These are phyloP conservation scores for Brachyopa scutellaris DNA, from an alignment of 2,888 invertebrate species.

Conservation along the genomic window DNA sequence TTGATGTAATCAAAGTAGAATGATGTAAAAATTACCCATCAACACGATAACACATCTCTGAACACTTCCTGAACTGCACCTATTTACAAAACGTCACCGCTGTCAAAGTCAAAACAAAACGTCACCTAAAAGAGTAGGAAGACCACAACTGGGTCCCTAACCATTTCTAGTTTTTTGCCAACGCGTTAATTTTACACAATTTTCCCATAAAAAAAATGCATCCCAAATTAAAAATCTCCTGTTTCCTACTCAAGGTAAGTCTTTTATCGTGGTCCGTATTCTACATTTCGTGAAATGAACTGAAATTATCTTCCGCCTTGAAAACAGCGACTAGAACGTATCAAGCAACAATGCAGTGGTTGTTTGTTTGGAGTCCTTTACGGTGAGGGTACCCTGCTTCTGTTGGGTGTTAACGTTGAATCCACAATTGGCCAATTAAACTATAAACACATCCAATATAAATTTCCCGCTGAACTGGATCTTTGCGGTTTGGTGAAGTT, in stretches of 20 bases:
- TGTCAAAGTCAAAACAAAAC: slow-evolving; percentile 69
- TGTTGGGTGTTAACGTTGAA: slow-evolving; percentile 87
- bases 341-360: slow-evolving; percentile 86
- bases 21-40: too few relatives aligned
- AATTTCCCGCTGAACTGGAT: slow-evolving; percentile 90
- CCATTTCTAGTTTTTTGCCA: slow-evolving; percentile 61
- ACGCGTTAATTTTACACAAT: slow-evolving; percentile 58
- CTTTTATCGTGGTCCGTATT: not conserved
- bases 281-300: slow-evolving; percentile 37
- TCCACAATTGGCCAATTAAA: slow-evolving; percentile 83
- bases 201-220: slow-evolving; percentile 83
- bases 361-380: slow-evolving; percentile 90
- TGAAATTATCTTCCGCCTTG: not conserved
- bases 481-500: slow-evolving; percentile 89
- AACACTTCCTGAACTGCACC: slow-evolving; percentile 31
- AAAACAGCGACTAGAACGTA: slow-evolving; percentile 85
- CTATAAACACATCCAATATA: slow-evolving; percentile 83
- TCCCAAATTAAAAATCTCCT: slow-evolving; percentile 88
- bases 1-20: too few relatives aligned
- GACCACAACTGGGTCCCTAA: slow-evolving; percentile 49
- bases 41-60: not conserved
- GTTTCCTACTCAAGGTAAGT: slow-evolving; percentile 87
- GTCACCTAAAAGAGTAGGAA: slow-evolving; percentile 45
- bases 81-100: slow-evolving; percentile 40
- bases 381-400: slow-evolving; percentile 87